phyloP scores from a whole-genome alignment of 2,888 invertebrate genomes.

The Halictus ligatus region DNA sequence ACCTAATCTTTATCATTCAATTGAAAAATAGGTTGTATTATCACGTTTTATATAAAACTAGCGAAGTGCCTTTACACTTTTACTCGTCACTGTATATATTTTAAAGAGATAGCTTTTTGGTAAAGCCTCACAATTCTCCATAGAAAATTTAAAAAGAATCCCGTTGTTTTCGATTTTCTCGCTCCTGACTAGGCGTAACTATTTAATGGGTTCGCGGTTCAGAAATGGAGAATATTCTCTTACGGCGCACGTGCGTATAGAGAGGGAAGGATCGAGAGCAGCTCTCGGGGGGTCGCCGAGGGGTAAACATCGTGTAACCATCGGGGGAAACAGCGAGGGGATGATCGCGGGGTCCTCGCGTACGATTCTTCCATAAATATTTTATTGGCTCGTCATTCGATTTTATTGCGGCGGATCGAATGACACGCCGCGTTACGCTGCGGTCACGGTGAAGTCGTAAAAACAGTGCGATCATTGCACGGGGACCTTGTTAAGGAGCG shows the following conservation, averaged over 20 bases:
- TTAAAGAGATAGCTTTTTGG: no score
- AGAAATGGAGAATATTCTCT: conserved; percentile 42
- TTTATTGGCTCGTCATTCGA: conserved; percentile 83
- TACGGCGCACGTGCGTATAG: conserved; percentile 36
- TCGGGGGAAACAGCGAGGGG: conserved; percentile 74
- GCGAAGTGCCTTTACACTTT: no score
- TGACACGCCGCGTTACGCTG: conserved; percentile 71
- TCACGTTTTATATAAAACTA: no score
- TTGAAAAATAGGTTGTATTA: no score
- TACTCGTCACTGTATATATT: no score
- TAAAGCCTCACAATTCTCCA: no score
- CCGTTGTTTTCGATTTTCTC: background rate
- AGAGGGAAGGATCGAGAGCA: conserved; percentile 44
- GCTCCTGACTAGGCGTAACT: background rate
- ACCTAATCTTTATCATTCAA: no score
- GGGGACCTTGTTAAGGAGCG: background rate
- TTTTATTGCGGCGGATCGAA: conserved; percentile 79
- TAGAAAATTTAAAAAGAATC: background rate
- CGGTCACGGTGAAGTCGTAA: conserved; percentile 15
- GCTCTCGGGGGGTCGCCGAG: conserved; percentile 76
- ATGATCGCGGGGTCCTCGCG: conserved; percentile 54
- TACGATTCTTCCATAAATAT: conserved; percentile 83
- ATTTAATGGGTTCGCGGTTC: conserved; percentile 16
- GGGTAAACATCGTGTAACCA: conserved; percentile 83
- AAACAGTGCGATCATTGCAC: conserved; percentile 4